phyloP scores from a whole-genome alignment of 2,888 invertebrate genomes.

The Diadromus collaris region DNA sequence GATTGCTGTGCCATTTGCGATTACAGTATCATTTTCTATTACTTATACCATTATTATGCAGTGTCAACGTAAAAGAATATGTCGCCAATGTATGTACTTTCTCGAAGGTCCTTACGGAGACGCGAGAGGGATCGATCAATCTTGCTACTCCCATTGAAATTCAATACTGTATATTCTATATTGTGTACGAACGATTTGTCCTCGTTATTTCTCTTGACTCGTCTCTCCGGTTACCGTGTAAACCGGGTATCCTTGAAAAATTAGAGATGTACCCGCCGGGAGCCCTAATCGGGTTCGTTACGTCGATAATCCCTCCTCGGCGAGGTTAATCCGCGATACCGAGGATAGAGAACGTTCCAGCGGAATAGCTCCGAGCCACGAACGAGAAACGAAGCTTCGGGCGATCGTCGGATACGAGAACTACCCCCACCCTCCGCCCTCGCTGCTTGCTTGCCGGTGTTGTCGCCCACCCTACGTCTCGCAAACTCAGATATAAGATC shows the following conservation, averaged over 20 bases:
- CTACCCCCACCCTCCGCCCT: constrained; percentile 16
- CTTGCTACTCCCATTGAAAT: background rate
- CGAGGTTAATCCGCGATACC: constrained; percentile 33
- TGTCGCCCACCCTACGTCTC: constrained; percentile 10
- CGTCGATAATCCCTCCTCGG: constrained; percentile 42
- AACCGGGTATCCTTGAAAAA: background rate
- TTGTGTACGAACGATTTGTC: constrained; percentile 1
- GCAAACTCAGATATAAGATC: constrained; percentile 24
- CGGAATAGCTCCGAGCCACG: constrained; percentile 16
- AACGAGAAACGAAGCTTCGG: constrained; percentile 41
- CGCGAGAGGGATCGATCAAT: background rate
- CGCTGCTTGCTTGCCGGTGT: constrained; percentile 32
- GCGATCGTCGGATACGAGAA: constrained; percentile 51
- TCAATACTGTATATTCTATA: background rate
- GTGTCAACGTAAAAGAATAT: background rate
- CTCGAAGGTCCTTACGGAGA: background rate
- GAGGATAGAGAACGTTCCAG: background rate
- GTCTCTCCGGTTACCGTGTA: background rate
- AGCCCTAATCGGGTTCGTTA: constrained; percentile 40
- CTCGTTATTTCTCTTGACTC: background rate
- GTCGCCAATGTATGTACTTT: background rate
- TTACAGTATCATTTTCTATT: too few relatives aligned
- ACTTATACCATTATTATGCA: too few relatives aligned
- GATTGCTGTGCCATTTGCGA: too few relatives aligned
- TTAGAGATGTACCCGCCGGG: constrained; percentile 28